Base-by-base conservation (phyloP, 1,140 invertebrate genomes). In the Drosophila bipectinata region DNA sequence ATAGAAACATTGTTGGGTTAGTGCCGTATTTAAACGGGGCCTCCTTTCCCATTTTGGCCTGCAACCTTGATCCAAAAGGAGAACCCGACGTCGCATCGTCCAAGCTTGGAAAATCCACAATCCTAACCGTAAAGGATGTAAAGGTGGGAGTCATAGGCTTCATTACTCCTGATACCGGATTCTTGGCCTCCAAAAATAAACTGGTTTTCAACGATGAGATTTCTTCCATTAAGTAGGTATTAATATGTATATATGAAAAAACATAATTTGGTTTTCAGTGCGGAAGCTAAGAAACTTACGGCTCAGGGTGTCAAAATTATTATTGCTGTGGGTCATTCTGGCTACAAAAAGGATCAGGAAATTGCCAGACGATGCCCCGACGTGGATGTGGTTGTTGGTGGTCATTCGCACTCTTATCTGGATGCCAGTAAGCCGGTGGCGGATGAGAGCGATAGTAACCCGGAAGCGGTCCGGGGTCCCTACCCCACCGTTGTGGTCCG, bases 121-220 rank as follows among this genome's bases (percentile, higher is more conserved):
- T 97, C 2, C 85, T 98, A 1, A 90, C 93, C 8, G 92, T 95
- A 0, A 93, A 92, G 3, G 94, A 94, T 0, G 92, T 91, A 6
- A 94, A 94, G 88, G 94, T 99, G 45, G 98, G 97, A 0, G 93
- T 99, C 0, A 96, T 99, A 37, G 98, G 98, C 18, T 98, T 98
- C 85, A 90, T 98, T 1, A 98, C 97, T 0, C 95, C 95, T 0
- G 96, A 98, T 6, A 98, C 97, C 0, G 94, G 93, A 90, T 92
- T 92, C 10, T 91, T 96, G 47, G 94, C 95, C 0, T 85, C 93
- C 1, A 93, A 92, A 41, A 94, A 95, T 4, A 85, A 93, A 24
- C 94, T 97, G 0, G 93, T 94, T 51, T 97, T 97, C 76, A 82
- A 93, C 1, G 95, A 97, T 74, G 97, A 98, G 92, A 93, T 97